Percentiles rank a stretch among this genome's conserved stretches.
phyloP scores from a whole-genome alignment of 2,113 vertebrate species.

The Epinephelus moara region DNA sequence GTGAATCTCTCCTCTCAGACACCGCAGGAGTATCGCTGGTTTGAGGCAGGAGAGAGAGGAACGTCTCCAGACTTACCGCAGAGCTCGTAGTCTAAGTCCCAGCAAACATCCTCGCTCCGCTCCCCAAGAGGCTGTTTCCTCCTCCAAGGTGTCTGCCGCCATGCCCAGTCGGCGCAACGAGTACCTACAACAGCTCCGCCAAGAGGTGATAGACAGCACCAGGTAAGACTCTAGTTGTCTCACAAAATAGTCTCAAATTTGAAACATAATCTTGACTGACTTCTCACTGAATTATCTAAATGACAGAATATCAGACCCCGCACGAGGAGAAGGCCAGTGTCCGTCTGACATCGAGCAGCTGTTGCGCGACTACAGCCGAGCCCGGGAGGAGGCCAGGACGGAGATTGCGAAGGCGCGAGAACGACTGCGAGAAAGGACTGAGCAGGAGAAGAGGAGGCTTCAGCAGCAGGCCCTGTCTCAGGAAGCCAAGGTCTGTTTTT shows the following conservation, averaged over 20 bases:
- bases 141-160: conserved; percentile 73
- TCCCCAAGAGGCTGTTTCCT: conserved; percentile 46
- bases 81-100: conserved; percentile 90
- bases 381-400: conserved; percentile 90
- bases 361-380: conserved; percentile 90
- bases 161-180: conserved; percentile 85
- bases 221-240: conserved; percentile 78
- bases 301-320: conserved; percentile 83
- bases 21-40: conserved; percentile 87
- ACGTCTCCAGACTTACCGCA: conserved; percentile 83
- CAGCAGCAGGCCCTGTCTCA: conserved; percentile 87
- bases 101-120: conserved; percentile 82
- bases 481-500: conserved; percentile 84
- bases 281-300: background rate
- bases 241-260: background rate
- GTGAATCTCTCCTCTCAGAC: conserved; percentile 76
- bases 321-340: conserved; percentile 72
- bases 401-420: conserved; percentile 93
- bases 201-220: conserved; percentile 87
- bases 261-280: background rate
- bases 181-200: conserved; percentile 88
- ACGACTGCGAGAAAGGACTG: conserved; percentile 88
- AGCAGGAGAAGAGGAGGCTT: conserved; percentile 91
- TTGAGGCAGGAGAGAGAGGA: conserved; percentile 87
- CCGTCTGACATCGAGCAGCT: conserved; percentile 91